Percentiles rank a stretch among this genome's conserved stretches.
These are phyloP conservation scores for Oreotrochilus melanogaster DNA, from an alignment of 2,113 vertebrate genomes.

Conservation along the genomic window DNA sequence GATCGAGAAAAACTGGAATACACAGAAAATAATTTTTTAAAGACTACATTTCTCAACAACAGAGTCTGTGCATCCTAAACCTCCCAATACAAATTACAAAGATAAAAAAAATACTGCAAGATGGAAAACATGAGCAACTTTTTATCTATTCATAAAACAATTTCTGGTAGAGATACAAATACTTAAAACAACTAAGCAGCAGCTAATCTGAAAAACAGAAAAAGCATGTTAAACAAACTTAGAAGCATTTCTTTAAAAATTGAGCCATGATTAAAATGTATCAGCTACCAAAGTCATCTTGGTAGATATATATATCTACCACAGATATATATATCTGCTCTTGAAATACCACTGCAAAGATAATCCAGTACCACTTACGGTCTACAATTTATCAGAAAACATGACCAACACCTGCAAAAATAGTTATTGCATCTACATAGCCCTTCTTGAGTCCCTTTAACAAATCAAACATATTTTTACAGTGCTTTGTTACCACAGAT, in stretches of 20 bases:
- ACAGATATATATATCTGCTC: not conserved
- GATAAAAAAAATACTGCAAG: not conserved
- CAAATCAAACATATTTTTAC: not conserved
- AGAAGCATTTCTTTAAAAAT: not conserved
- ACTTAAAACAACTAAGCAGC: not conserved
- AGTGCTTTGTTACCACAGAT: not conserved
- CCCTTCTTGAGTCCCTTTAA: not conserved
- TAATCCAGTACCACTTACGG: not conserved
- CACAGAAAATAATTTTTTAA: constrained; percentile 7
- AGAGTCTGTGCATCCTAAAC: not conserved
- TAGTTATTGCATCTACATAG: not conserved
- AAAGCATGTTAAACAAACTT: not conserved
- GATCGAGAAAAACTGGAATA: constrained; percentile 42
- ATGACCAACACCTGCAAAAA: not conserved
- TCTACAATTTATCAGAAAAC: not conserved
- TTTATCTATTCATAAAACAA: not conserved
- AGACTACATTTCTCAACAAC: not conserved
- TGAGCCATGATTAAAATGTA: not conserved
- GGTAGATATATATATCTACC: not conserved
- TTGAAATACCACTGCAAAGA: not conserved
- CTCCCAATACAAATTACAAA: not conserved
- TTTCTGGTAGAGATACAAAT: not conserved
- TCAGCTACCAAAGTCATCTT: not conserved
- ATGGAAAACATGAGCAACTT: not conserved
- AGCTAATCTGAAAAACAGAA: not conserved